These are phyloP conservation scores for Scaptomyza pallida DNA, from an alignment of 1,140 invertebrate species.

Conservation along the genomic window DNA sequence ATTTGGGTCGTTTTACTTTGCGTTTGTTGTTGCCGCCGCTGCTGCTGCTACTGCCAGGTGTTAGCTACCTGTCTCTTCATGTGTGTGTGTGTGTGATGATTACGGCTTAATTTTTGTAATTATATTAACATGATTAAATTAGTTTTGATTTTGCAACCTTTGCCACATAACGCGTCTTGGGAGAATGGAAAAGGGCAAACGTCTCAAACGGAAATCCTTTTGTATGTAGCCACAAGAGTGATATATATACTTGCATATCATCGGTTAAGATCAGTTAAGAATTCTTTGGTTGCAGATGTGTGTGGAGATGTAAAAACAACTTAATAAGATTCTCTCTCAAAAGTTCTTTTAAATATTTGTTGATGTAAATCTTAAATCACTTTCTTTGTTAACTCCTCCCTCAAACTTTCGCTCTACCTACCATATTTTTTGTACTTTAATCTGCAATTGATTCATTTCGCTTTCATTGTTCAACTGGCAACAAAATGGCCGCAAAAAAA, in stretches of 20 bases:
- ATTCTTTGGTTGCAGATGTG: no score
- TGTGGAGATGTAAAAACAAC: no score
- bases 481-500: not conserved
- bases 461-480: not conserved
- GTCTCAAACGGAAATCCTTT: slow-evolving; percentile 5
- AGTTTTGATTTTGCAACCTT: slow-evolving; percentile 74
- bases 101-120: slow-evolving; percentile 82
- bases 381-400: no score
- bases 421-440: no score
- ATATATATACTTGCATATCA: not conserved
- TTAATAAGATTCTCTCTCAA: no score
- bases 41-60: slow-evolving; percentile 22
- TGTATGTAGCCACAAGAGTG: not conserved
- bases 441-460: no score
- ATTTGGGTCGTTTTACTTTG: slow-evolving; percentile 80
- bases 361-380: no score
- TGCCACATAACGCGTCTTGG: slow-evolving; percentile 20
- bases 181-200: slow-evolving; percentile 4
- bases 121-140: slow-evolving; percentile 83
- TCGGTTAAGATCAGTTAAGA: not conserved
- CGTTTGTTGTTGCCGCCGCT: slow-evolving; percentile 28
- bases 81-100: slow-evolving; percentile 61
- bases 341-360: no score
- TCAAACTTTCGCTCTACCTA: no score
- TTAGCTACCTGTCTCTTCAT: slow-evolving; percentile 13